Evolutionary conservation across 2,888 invertebrate species (phyloP).

Genomic region (Himalopsyche anomala): DNA sequence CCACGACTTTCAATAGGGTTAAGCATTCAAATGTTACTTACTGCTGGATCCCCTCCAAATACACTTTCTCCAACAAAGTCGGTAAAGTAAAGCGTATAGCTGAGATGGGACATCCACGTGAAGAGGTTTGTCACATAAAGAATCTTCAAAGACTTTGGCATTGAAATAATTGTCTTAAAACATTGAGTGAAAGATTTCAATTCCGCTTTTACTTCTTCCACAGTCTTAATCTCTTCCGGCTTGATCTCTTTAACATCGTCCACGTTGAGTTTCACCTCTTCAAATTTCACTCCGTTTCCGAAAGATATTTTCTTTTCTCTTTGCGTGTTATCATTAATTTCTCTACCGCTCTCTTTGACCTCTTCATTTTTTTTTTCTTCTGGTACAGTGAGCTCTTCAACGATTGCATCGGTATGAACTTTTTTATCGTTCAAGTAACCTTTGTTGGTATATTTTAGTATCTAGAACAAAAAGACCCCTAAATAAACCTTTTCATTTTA

Average conservation of each 20-base stretch:
- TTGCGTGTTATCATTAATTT: background rate
- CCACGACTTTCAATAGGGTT: background rate
- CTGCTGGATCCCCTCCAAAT: slow-evolving; percentile 76
- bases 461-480: background rate
- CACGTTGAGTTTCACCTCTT: background rate
- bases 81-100: slow-evolving; percentile 82
- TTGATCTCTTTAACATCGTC: background rate
- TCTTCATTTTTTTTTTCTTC: background rate
- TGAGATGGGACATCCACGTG: slow-evolving; percentile 83
- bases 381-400: background rate
- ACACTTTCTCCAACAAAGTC: slow-evolving; percentile 82
- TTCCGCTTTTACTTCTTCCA: slow-evolving; percentile 36
- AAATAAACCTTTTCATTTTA: background rate
- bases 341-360: background rate
- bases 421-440: background rate
- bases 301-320: background rate
- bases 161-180: slow-evolving; percentile 77
- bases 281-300: slow-evolving; percentile 7
- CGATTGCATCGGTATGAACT: background rate
- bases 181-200: slow-evolving; percentile 68
- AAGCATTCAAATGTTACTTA: slow-evolving; percentile 66
- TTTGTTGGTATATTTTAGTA: slow-evolving; percentile 2
- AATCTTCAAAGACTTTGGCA: slow-evolving; percentile 78
- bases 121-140: slow-evolving; percentile 80
- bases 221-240: slow-evolving; percentile 15